Percentiles rank a stretch among this genome's conserved stretches.
Conservation (phyloP, 2,797 vertebrate genomes). For the Gobio occitaniae region DNA sequence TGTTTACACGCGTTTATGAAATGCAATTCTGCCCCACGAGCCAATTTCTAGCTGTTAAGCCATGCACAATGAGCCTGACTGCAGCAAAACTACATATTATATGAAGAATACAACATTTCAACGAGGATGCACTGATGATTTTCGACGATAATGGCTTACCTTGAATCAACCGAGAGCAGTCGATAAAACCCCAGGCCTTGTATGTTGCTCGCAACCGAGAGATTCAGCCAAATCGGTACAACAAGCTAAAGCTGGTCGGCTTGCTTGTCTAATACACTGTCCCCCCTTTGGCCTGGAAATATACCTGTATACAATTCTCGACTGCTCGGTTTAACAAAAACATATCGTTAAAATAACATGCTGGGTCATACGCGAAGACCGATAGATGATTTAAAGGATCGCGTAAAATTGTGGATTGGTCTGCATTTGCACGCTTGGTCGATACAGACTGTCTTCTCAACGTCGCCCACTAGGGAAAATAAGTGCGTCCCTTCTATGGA, state of each 20-base stretch:
- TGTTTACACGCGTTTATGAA: conserved; percentile 42
- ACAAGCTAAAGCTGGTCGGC: conserved; percentile 53
- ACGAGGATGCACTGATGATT: not conserved
- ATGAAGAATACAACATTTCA: not conserved
- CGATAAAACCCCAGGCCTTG: conserved; percentile 26
- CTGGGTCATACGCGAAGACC: not conserved
- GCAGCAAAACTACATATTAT: not conserved
- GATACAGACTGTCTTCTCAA: conserved; percentile 49
- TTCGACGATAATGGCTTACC: conserved; percentile 32
- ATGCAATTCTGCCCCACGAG: conserved; percentile 21
- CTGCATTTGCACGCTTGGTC: conserved; percentile 44
- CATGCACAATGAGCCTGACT: conserved; percentile 30
- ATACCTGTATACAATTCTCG: conserved; percentile 7
- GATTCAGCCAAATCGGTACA: conserved; percentile 15
- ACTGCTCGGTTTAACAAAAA: conserved; percentile 15
- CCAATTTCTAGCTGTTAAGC: conserved; percentile 23
- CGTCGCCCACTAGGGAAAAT: conserved; percentile 55
- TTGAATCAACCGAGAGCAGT: not conserved
- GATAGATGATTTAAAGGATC: not conserved
- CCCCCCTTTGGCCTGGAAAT: conserved; percentile 29
- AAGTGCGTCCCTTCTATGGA: conserved; percentile 72
- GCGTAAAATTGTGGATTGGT: conserved; percentile 12
- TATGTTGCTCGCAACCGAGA: conserved; percentile 20
- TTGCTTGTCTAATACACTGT: conserved; percentile 42
- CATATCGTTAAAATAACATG: conserved; percentile 37